phyloP scores from a whole-genome alignment of 2,797 vertebrate genomes.

The Pogonophryne albipinna region DNA sequence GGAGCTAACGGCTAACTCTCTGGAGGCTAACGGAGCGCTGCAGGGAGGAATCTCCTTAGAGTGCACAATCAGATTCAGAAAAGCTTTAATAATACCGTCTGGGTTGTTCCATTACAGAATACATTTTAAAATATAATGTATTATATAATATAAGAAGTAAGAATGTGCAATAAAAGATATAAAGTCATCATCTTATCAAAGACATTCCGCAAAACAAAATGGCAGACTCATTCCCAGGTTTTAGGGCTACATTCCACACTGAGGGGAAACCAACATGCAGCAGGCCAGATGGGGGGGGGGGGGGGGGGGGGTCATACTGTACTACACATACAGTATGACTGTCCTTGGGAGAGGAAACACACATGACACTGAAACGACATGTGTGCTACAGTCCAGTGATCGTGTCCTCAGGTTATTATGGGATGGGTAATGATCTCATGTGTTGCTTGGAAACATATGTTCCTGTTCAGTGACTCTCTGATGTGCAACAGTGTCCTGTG shows the following conservation, averaged over 20 bases:
- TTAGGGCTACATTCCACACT: slow-evolving; percentile 39
- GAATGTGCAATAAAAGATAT: no score
- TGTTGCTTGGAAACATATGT: background rate
- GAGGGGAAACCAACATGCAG: slow-evolving; percentile 62
- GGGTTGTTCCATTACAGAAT: no score
- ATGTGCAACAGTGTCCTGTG: slow-evolving; percentile 4
- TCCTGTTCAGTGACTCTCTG: slow-evolving; percentile 17
- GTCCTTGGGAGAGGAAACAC: background rate
- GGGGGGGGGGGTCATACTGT: background rate
- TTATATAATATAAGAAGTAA: no score
- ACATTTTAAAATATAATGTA: no score
- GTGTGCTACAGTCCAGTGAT: background rate
- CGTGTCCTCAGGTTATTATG: background rate
- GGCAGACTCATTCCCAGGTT: no score
- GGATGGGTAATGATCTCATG: background rate
- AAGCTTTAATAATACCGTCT: no score
- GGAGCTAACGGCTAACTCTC: background rate
- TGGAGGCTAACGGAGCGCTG: background rate
- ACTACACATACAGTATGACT: background rate
- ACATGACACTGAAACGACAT: background rate
- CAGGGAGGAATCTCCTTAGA: no score
- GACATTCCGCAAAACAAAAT: no score
- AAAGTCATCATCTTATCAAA: no score
- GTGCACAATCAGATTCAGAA: no score
- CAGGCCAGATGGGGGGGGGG: slow-evolving; percentile 5